Percentiles rank a stretch among this genome's conserved stretches.
Conservation (phyloP, 2,888 invertebrate genomes). For the Brenthis daphne region DNA sequence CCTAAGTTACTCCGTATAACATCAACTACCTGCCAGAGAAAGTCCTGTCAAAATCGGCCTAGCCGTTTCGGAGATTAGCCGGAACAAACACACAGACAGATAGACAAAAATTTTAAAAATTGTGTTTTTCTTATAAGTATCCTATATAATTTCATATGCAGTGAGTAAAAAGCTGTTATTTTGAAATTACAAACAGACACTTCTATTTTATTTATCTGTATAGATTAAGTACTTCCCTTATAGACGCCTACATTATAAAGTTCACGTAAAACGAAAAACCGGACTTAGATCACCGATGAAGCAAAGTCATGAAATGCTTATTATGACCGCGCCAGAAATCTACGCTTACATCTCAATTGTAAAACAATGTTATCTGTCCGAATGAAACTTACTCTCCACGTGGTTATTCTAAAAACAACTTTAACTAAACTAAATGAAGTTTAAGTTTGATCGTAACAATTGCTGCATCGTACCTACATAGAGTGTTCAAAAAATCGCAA, state of each 20-base stretch:
- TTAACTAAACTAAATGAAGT: conserved; percentile 37
- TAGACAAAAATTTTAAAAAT: no score
- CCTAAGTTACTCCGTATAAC: no score
- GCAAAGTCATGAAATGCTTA: conserved; percentile 60
- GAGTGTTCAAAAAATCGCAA: conserved; percentile 40
- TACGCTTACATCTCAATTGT: conserved; percentile 70
- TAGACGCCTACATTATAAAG: conserved; percentile 19
- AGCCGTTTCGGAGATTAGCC: no score
- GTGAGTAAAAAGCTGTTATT: no score
- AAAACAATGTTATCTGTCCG: conserved; percentile 68
- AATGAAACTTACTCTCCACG: conserved; percentile 41
- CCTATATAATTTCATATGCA: no score
- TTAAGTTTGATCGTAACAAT: conserved; percentile 40
- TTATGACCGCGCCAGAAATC: conserved; percentile 56
- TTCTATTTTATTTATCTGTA: no score
- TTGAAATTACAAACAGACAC: no score
- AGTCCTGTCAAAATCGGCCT: no score
- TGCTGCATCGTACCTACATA: conserved; percentile 39
- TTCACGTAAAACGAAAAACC: conserved; percentile 23
- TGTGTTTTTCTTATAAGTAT: no score
- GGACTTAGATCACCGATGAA: conserved; percentile 35
- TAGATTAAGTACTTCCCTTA: not conserved
- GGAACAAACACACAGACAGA: no score
- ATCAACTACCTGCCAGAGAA: no score
- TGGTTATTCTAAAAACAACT: conserved; percentile 45